Percentiles rank a stretch among this genome's conserved stretches.
phyloP scores from a whole-genome alignment of 2,888 invertebrate species.

The Drosophila dives region DNA sequence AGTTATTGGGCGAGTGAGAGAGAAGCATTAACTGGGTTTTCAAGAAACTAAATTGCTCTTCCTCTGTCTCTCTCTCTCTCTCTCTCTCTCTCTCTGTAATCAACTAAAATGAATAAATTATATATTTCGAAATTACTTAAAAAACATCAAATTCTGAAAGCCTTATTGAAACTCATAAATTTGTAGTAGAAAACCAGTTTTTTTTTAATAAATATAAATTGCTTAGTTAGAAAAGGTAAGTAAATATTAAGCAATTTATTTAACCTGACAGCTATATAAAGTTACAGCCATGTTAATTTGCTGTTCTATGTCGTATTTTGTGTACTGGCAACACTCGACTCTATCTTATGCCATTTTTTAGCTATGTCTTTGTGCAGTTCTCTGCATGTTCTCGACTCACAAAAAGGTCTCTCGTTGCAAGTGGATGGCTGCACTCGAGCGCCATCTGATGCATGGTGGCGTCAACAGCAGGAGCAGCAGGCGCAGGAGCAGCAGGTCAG shows the following conservation, averaged over 20 bases:
- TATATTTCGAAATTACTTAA: background rate
- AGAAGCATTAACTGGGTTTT: background rate
- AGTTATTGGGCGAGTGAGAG: background rate
- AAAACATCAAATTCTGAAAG: background rate
- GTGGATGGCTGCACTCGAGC: constrained; percentile 31
- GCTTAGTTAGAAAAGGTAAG: background rate
- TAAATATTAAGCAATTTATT: background rate
- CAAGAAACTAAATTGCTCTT: background rate
- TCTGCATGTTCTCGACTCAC: constrained; percentile 5
- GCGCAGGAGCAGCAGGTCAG: background rate
- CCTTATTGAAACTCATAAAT: background rate
- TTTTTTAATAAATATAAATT: background rate
- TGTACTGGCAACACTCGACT: background rate
- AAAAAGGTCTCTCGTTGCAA: constrained; percentile 43
- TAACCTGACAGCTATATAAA: background rate
- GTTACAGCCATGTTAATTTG: background rate
- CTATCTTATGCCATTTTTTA: constrained; percentile 2
- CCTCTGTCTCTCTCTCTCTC: background rate
- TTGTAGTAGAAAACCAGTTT: background rate
- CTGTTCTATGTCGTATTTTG: constrained; percentile 1
- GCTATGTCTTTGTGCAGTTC: constrained; percentile 40
- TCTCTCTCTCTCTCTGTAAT: background rate
- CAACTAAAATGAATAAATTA: background rate
- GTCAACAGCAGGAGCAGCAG: constrained; percentile 3
- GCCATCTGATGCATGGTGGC: constrained; percentile 29